Evolutionary conservation across 2,797 vertebrate genomes (phyloP).

Genomic region (Malacoraja senta): DNA sequence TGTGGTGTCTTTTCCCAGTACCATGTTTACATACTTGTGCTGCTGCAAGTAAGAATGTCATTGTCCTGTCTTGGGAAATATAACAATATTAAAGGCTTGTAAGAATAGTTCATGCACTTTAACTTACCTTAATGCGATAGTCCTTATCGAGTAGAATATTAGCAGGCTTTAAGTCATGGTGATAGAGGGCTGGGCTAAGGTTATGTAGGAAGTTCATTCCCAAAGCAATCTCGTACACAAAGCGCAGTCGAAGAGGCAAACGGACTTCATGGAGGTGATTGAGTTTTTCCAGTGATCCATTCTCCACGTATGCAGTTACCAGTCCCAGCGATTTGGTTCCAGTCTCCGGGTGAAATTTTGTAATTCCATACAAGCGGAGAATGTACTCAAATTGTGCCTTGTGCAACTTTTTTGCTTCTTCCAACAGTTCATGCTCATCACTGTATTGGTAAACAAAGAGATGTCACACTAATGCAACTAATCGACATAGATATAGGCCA

Average conservation of each 20-base stretch:
- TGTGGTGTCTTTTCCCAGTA: too few species aligned
- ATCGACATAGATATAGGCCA: too few species aligned
- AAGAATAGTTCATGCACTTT: background rate
- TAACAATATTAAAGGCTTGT: too few species aligned
- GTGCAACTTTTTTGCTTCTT: slow-evolving; percentile 5
- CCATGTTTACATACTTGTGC: too few species aligned
- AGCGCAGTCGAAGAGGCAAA: slow-evolving; percentile 2
- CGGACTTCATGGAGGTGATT: background rate
- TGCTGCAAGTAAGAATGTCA: too few species aligned
- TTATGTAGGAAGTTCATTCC: slow-evolving; percentile 31
- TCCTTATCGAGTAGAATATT: slow-evolving; percentile 18
- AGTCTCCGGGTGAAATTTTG: background rate
- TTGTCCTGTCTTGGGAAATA: too few species aligned
- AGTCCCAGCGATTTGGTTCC: background rate
- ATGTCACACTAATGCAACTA: background rate
- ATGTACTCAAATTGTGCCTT: slow-evolving; percentile 12
- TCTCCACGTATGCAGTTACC: slow-evolving; percentile 21
- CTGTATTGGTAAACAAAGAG: background rate
- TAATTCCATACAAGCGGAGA: background rate
- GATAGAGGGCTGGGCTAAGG: slow-evolving; percentile 1
- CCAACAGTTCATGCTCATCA: background rate
- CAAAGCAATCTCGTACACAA: slow-evolving; percentile 29
- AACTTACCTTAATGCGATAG: slow-evolving; percentile 10
- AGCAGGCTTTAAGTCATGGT: background rate
- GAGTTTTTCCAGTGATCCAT: background rate